These are phyloP conservation scores for Sandelia bainsii DNA, from an alignment of 2,797 vertebrate species.

Conservation along the genomic window DNA sequence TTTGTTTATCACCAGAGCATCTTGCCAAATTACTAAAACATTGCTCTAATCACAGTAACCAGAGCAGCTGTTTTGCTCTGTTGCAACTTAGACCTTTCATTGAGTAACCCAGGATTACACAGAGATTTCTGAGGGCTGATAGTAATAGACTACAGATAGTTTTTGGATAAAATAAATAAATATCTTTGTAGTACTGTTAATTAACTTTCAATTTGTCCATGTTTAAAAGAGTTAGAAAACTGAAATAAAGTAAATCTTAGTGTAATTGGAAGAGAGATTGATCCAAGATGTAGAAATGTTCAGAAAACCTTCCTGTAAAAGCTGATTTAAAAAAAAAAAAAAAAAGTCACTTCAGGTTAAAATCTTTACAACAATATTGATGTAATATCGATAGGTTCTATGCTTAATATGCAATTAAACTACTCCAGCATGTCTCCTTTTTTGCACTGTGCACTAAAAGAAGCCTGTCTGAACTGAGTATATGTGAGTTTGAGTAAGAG, in stretches of 20 bases:
- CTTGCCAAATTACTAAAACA: slow-evolving; percentile 69
- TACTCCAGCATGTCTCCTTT: slow-evolving; percentile 6
- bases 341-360: too few relatives aligned
- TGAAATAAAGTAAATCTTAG: too few relatives aligned
- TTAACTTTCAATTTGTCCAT: too few relatives aligned
- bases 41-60: slow-evolving; percentile 68
- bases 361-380: too few relatives aligned
- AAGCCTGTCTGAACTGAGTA: slow-evolving; percentile 17
- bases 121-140: not conserved
- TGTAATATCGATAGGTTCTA: slow-evolving; percentile 2
- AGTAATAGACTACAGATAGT: not conserved
- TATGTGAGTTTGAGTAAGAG: slow-evolving; percentile 28
- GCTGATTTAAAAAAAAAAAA: too few relatives aligned
- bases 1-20: slow-evolving; percentile 74
- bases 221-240: too few relatives aligned
- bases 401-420: slow-evolving; percentile 18
- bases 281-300: not conserved
- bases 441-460: not conserved
- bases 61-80: slow-evolving; percentile 47
- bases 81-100: slow-evolving; percentile 37
- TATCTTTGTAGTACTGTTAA: not conserved
- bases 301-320: too few relatives aligned
- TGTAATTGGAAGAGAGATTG: not conserved
- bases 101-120: slow-evolving; percentile 7
- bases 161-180: not conserved